phyloP scores from a whole-genome alignment of 2,113 vertebrate species.

The Mesoclemmys tuberculata region DNA sequence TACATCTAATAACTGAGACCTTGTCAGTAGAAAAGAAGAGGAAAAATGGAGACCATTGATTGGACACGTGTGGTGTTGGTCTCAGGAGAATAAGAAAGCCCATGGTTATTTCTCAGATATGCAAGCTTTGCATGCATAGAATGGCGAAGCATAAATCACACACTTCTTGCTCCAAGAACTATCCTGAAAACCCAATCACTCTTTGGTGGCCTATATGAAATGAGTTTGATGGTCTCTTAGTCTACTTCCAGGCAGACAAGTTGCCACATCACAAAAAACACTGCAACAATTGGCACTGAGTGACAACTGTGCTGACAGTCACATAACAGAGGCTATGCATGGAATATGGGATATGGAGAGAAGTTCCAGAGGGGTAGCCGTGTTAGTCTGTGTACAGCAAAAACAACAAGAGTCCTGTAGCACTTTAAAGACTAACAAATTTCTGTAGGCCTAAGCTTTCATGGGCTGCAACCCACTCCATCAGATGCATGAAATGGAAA shows the following conservation, averaged over 20 bases:
- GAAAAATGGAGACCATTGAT: background rate
- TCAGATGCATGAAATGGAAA: no score
- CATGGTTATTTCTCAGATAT: background rate
- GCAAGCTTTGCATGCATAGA: background rate
- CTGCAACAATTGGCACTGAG: background rate
- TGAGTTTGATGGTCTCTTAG: background rate
- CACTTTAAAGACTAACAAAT: no score
- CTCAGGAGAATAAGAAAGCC: background rate
- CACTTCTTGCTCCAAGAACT: background rate
- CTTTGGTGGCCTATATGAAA: background rate
- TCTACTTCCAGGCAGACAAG: background rate
- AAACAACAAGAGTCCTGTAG: no score
- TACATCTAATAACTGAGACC: constrained; percentile 14
- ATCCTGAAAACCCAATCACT: background rate
- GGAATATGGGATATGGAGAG: background rate
- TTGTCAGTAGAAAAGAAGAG: constrained; percentile 20
- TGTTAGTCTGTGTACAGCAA: no score
- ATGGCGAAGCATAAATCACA: background rate
- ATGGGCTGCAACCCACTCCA: no score
- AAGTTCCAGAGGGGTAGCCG: no score
- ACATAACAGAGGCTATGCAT: background rate
- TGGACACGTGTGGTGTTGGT: background rate
- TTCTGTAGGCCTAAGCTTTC: no score
- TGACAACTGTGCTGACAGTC: background rate
- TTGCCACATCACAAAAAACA: background rate